Evolutionary conservation across 2,888 invertebrate species (phyloP), one percentile per base, ranked within the genome.

Genomic region (Perdita meconis): DNA sequence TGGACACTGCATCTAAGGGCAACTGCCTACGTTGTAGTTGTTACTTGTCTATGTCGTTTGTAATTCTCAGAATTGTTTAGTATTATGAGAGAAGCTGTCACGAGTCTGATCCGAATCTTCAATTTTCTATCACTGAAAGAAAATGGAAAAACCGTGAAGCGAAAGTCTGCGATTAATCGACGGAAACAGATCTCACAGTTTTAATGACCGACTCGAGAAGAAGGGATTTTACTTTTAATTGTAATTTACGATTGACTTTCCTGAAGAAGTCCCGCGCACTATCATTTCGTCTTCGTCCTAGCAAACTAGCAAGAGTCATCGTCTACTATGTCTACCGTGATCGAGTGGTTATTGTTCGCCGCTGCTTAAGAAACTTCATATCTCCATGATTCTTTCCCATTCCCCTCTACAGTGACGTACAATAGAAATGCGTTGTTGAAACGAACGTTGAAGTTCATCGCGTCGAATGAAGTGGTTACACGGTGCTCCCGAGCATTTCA

Each of bases 341-440:
- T 64, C 64, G 53, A 64, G 53, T 26, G 26, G 40, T 38, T 53
- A 53, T 53, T 55, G 64, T 65, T 65, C 40, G 50, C 13, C 10
- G 34, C 16, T 51, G 44, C 22, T 36, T 47, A 24, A 10, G 38
- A 34, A 44, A 50, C 26, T 55, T 30, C 30, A 22, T 47, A 47
- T 55, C 53, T 16, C 40, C 10, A 19, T n/a, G 30, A 55, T 65
- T 65, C 42, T 53, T 65, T 34, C 64, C 12, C 19, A 34, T 53
- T 65, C 53, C 26, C 36, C 30, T 19, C 1, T 19, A 13, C 16
- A 19, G 26, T 13, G 30, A 6, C 30, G 30, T 53, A 40, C 40
- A 53, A 51, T 26, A n/a, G 16, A 51, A 13, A 22, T 19, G 38
- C 19, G 38, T 55, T 24, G 22, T 50, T 24, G 40, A 51, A 55